Evolutionary conservation across 1,140 invertebrate species (phyloP).

Genomic region (Steinernema feltiae): DNA sequence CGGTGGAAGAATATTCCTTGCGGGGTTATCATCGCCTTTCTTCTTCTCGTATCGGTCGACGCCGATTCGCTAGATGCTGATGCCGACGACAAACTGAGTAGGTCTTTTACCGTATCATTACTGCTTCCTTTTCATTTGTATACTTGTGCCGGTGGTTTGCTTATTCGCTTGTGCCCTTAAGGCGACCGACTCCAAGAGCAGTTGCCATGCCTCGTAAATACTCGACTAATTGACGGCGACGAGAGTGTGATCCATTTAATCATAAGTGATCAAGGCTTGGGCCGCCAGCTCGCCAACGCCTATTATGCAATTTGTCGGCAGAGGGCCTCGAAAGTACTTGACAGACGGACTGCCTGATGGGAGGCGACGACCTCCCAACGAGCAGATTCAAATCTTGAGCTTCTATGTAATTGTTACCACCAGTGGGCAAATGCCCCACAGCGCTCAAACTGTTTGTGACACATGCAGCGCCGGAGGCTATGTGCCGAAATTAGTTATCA

Average conservation of each 20-base stretch:
- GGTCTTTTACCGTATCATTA: not conserved
- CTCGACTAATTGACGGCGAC: slow-evolving; percentile 11
- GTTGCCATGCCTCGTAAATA: not conserved
- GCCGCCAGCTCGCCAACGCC: slow-evolving; percentile 10
- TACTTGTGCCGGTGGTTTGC: too few species aligned
- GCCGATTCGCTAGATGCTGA: not conserved
- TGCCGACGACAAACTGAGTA: not conserved
- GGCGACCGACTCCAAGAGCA: not conserved
- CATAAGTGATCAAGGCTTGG: slow-evolving; percentile 11
- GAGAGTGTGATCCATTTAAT: slow-evolving; percentile 9
- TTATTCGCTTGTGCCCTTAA: too few species aligned
- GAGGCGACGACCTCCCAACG: not conserved
- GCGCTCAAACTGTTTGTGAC: slow-evolving; percentile 5
- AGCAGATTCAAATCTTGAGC: not conserved
- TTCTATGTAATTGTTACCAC: not conserved
- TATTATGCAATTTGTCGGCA: slow-evolving; percentile 15
- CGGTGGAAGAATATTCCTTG: not conserved
- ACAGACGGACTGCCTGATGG: slow-evolving; percentile 12
- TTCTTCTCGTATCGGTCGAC: not conserved
- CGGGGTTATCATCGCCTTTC: not conserved
- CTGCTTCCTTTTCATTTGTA: not conserved
- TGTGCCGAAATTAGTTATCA: not conserved
- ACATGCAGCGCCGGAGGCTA: not conserved
- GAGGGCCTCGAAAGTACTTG: not conserved
- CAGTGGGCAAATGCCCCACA: not conserved